Conservation (phyloP, 2,888 invertebrate genomes). For the Tholera decimalis region DNA sequence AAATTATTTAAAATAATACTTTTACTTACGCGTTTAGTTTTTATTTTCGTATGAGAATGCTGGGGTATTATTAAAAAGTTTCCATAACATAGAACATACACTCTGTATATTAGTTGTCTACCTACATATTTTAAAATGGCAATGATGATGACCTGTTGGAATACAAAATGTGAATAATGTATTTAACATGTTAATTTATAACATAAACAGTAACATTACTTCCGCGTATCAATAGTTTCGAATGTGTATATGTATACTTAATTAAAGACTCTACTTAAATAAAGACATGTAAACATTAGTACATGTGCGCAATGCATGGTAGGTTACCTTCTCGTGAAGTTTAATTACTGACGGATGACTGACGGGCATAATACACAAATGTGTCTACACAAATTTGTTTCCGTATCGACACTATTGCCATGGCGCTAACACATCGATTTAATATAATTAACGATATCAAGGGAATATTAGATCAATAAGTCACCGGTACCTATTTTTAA, state of each 20-base stretch:
- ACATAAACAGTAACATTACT: slow-evolving; percentile 6
- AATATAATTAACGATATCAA: slow-evolving; percentile 6
- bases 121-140: not conserved
- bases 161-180: slow-evolving; percentile 10
- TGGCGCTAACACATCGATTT: slow-evolving; percentile 28
- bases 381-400: slow-evolving; percentile 10
- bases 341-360: slow-evolving; percentile 20
- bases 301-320: slow-evolving; percentile 31
- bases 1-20: no score
- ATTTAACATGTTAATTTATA: slow-evolving; percentile 33
- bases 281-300: slow-evolving; percentile 25
- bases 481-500: slow-evolving; percentile 8
- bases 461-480: not conserved
- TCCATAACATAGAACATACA: not conserved
- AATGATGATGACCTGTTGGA: slow-evolving; percentile 23
- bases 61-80: no score
- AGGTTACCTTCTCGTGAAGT: not conserved
- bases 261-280: slow-evolving; percentile 23
- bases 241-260: not conserved
- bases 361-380: not conserved
- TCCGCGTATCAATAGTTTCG: slow-evolving; percentile 41
- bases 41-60: no score
- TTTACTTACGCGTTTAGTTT: no score
- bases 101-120: not conserved
- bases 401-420: not conserved